Evolutionary conservation across 2,797 vertebrate species (phyloP).

Genomic region (Mormyrops attenuatus): DNA sequence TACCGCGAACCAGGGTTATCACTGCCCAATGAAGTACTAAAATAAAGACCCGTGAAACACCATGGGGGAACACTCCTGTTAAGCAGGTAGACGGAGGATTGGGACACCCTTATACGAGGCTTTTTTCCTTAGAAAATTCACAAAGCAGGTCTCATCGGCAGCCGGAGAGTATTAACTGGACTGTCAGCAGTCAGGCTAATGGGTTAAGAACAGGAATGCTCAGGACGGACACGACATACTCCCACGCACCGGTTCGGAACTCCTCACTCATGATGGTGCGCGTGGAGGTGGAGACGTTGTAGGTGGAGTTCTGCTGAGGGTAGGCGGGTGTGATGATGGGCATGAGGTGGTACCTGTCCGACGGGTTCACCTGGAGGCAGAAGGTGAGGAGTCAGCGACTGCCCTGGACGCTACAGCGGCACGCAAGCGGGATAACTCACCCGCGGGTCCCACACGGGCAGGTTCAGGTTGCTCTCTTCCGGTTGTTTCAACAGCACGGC

Average conservation of each 20-base stretch:
- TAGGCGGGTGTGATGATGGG: constrained; percentile 97
- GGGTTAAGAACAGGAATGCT: too few relatives aligned
- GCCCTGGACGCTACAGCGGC: background rate
- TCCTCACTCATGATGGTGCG: constrained; percentile 93
- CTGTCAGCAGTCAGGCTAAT: background rate
- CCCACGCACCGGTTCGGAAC: constrained; percentile 80
- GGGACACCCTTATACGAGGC: background rate
- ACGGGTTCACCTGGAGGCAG: constrained; percentile 79
- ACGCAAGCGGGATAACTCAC: constrained; percentile 56
- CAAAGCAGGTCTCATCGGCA: background rate
- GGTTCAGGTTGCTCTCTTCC: constrained; percentile 90
- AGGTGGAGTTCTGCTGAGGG: constrained; percentile 96
- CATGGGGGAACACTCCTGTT: background rate
- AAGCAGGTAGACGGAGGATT: background rate
- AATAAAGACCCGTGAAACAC: background rate
- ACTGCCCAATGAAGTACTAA: background rate
- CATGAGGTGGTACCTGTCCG: constrained; percentile 92
- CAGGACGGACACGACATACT: background rate
- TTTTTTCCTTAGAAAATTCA: background rate
- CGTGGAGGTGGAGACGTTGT: constrained; percentile 92
- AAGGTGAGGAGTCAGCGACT: background rate
- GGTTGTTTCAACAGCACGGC: constrained; percentile 91
- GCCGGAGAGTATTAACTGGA: background rate
- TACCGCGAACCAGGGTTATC: background rate
- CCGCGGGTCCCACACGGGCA: constrained; percentile 96